A percentile compares a stretch with the other conserved stretches of the same genome.
Evolutionary conservation across 2,797 vertebrate species (phyloP).

Genomic region (Poeciliopsis paucimaculata): DNA sequence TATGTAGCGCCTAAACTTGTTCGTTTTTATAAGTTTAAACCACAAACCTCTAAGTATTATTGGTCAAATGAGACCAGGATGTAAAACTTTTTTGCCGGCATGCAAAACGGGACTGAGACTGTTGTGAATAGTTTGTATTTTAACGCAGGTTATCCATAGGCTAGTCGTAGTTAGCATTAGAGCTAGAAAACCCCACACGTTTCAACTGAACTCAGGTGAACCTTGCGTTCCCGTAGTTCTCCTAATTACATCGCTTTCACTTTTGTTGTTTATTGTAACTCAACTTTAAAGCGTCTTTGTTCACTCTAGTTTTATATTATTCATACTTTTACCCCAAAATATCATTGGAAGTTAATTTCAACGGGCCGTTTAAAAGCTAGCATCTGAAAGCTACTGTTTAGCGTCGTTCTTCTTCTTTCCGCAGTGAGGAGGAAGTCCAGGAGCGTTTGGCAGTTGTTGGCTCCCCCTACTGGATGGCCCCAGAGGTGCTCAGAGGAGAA

Average conservation of each 20-base stretch:
- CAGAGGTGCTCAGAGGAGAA: conserved; percentile 92
- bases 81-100: neutral
- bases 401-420: neutral
- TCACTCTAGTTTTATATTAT: neutral
- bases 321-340: neutral
- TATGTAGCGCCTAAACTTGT: neutral
- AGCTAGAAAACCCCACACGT: neutral
- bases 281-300: neutral
- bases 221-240: neutral
- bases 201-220: neutral
- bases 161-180: neutral
- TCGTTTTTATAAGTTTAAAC: neutral
- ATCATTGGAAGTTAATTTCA: neutral
- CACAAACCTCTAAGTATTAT: neutral
- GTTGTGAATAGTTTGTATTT: neutral
- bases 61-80: neutral
- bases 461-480: conserved; percentile 98
- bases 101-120: neutral
- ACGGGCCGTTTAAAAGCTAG: neutral
- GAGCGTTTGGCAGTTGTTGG: conserved; percentile 91
- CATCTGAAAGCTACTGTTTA: neutral
- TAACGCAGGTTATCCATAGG: neutral
- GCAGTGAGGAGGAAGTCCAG: conserved; percentile 85
- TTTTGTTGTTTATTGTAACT: neutral
- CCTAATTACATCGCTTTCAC: neutral